Evolutionary conservation across 64 coral and sea anemone genomes (phyloP), one percentile per base, ranked within the genome.

Genomic region (Porites australiensis): DNA sequence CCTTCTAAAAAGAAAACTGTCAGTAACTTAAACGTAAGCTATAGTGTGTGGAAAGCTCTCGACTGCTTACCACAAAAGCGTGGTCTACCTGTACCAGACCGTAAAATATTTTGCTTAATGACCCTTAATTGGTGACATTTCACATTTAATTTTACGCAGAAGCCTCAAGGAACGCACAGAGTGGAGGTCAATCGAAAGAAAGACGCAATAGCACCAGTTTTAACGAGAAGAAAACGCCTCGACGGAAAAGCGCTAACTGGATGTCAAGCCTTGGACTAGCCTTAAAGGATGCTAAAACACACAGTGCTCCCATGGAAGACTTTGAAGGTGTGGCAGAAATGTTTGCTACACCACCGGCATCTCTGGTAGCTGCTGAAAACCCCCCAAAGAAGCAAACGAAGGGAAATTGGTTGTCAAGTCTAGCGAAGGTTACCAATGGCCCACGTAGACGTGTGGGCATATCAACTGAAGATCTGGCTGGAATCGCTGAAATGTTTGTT

Each of bases 331-430:
- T 93, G 13, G 3, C 55, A 52, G 47, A 93, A 78, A 77, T 93
- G 91, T 93, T 93, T 58, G 55, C 60, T 5, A 87, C 91, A 1
- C 91, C 91, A 87, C 81, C 83, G n/a, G 61, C 44, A 70, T 71
- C 58, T 50, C 69, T 51, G 22, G 15, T 61, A 74, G 64, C 12
- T 14, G 58, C 37, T 3, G 63, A 77, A 18, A 46, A 7, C 8
- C n/a, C 47, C 15, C 12, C 70, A 2, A n/a, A 79, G 45, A 74
- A 53, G 21, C n/a, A 87, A 18, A 87, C 86, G 53, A 13, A 57
- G 74, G 82, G 71, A 23, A 87, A 87, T 72, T 93, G 91, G 91
- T 45, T 93, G 37, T 83, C 83, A 45, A 20, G 46, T 49, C 74
- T 93, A 58, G 81, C 91, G 44, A 93, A 93, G 23, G 50, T 82